These are phyloP conservation scores for Stenopsyche tienmushanensis DNA, from an alignment of 1,140 invertebrate species.

Conservation along the genomic window DNA sequence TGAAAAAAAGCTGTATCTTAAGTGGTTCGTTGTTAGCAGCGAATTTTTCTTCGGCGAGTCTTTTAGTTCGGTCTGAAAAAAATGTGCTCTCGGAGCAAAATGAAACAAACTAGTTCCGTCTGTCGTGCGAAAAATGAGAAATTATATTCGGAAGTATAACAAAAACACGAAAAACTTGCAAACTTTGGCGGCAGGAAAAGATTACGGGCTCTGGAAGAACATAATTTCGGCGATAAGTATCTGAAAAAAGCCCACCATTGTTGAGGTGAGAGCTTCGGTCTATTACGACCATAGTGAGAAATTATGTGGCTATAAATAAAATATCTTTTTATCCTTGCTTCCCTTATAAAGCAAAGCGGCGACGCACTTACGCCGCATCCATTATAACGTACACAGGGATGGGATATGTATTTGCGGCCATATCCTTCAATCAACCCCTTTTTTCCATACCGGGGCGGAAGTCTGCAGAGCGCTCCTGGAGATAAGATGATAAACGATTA, in stretches of 20 bases:
- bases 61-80: too few species aligned
- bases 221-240: slow-evolving; percentile 31
- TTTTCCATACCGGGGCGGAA: not conserved
- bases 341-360: slow-evolving; percentile 28
- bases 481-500: too few species aligned
- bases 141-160: not conserved
- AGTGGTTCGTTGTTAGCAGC: too few species aligned
- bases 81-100: too few species aligned
- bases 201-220: slow-evolving; percentile 2
- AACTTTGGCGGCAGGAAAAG: not conserved
- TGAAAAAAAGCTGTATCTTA: too few species aligned
- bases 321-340: slow-evolving; percentile 29
- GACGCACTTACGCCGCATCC: slow-evolving; percentile 18
- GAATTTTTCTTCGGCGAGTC: too few species aligned
- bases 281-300: slow-evolving; percentile 32
- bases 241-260: slow-evolving; percentile 28
- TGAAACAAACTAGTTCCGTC: too few species aligned
- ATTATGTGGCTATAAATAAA: slow-evolving; percentile 35
- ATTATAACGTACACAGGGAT: slow-evolving; percentile 22
- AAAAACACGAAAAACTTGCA: not conserved
- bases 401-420: slow-evolving; percentile 23
- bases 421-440: slow-evolving; percentile 33
- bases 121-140: too few species aligned
- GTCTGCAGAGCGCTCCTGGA: too few species aligned
- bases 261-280: slow-evolving; percentile 29